phyloP scores from a whole-genome alignment of 35 echinoderm and acorn worm genomes.

The Heliocidaris tuberculata region DNA sequence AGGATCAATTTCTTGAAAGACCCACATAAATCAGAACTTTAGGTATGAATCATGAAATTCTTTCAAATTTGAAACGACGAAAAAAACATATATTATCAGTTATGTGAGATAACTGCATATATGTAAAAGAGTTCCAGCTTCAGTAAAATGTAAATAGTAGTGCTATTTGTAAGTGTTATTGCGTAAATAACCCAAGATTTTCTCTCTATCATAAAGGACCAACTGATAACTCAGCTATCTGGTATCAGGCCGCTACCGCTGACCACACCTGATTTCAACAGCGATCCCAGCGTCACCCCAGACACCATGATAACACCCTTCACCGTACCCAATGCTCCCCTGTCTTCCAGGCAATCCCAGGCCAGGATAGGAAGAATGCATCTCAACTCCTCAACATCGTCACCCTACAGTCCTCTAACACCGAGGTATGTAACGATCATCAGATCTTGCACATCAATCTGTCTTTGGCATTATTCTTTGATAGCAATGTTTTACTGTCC shows the following conservation, averaged over 20 bases:
- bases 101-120: no score
- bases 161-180: not conserved
- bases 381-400: not conserved
- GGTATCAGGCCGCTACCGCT: slow-evolving; percentile 75
- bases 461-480: no score
- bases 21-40: no score
- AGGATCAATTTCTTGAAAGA: no score
- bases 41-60: no score
- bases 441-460: no score
- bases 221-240: slow-evolving; percentile 56
- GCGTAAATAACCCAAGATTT: not conserved
- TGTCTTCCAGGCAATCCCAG: slow-evolving; percentile 60
- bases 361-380: slow-evolving; percentile 29
- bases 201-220: not conserved
- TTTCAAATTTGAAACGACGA: no score
- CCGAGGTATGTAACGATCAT: slow-evolving; percentile 48
- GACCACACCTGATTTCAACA: slow-evolving; percentile 62
- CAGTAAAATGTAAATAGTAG: no score
- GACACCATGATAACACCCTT: slow-evolving; percentile 66
- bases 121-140: no score
- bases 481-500: no score
- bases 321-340: slow-evolving; percentile 60
- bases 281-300: slow-evolving; percentile 59
- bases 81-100: no score
- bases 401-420: slow-evolving; percentile 65